Evolutionary conservation across 2,797 vertebrate species (phyloP), one percentile per base, ranked within the genome.

Genomic region (Oreonectes daqikongensis): DNA sequence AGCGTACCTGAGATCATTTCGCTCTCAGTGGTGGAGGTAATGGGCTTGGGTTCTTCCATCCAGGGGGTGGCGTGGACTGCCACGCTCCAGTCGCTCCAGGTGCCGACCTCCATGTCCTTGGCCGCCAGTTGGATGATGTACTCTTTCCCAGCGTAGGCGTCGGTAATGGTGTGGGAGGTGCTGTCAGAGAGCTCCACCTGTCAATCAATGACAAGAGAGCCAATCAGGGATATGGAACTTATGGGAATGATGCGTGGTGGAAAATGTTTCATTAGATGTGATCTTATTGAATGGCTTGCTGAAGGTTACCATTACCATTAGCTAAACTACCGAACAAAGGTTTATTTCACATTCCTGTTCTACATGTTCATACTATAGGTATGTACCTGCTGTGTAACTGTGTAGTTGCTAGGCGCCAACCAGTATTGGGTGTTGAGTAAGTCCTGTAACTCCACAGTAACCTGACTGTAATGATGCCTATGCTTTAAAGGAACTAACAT

Each of bases 71-170:
- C 96, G 0, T 99, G 96, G 3, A 96, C 94, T 0, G 96, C 97
- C 73, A 98, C 95, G 0, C 97, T 99, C 97, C 97, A 99, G 91
- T 99, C 96, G 1, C 97, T 99, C 97, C 97, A 99, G 0, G 97
- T 99, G 80, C 97, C 97, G 0, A 98, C 96, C 86, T 99, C 97
- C 0, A 93, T 97, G 93, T 99, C 97, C 88, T 99, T 99, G 83
- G 96, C 96, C 0, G 97, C 97, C 79, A 99, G 95, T 88, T 99
- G 97, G 91, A 99, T 98, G 89, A 99, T 99, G 90, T 99, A 98
- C 63, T 99, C 97, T 86, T 99, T 99, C 75, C 97, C 97, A 0
- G 95, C 94, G 0, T 96, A 96, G 68, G 97, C 97, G 0, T 99
- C 97, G 0, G 96, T 98, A 90, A 99, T 99, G 84, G 91, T 97